Evolutionary conservation across 2,797 vertebrate genomes (phyloP).

Genomic region (Pogonophryne albipinna): DNA sequence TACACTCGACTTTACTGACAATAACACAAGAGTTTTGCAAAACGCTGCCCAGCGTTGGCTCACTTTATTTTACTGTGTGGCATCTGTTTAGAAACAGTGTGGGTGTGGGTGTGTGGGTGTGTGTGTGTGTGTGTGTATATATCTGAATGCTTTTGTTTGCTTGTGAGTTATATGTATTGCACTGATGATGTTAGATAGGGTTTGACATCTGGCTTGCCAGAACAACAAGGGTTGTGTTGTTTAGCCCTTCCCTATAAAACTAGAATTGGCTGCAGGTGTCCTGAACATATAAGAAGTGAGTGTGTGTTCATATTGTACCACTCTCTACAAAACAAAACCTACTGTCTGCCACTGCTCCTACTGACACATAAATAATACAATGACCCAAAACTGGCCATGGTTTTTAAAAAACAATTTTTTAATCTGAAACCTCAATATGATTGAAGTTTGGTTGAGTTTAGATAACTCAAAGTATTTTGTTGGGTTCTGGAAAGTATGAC

Average conservation of each 20-base stretch:
- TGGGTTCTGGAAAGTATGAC: background rate
- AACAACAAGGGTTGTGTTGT: conserved; percentile 20
- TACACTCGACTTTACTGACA: conserved; percentile 30
- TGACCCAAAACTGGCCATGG: background rate
- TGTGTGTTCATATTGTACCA: background rate
- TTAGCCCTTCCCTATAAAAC: conserved; percentile 34
- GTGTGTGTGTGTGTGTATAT: too few relatives aligned
- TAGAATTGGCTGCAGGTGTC: conserved; percentile 19
- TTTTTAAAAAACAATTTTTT: background rate
- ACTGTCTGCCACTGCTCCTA: conserved; percentile 20
- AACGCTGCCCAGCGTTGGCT: conserved; percentile 23
- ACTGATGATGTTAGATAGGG: conserved; percentile 25
- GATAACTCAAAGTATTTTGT: background rate
- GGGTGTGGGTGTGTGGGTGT: too few relatives aligned
- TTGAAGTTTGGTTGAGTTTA: background rate
- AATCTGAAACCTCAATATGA: background rate
- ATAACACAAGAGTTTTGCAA: conserved; percentile 31
- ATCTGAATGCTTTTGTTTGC: too few relatives aligned
- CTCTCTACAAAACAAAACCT: conserved; percentile 6
- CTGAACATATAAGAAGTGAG: conserved; percentile 16
- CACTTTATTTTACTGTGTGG: conserved; percentile 39
- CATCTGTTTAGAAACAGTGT: conserved; percentile 18
- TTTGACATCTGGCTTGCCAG: conserved; percentile 38
- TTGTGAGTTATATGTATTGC: background rate
- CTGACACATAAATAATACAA: background rate